These are phyloP conservation scores for Carassius carassius DNA, from an alignment of 2,113 vertebrate genomes.

Conservation along the genomic window DNA sequence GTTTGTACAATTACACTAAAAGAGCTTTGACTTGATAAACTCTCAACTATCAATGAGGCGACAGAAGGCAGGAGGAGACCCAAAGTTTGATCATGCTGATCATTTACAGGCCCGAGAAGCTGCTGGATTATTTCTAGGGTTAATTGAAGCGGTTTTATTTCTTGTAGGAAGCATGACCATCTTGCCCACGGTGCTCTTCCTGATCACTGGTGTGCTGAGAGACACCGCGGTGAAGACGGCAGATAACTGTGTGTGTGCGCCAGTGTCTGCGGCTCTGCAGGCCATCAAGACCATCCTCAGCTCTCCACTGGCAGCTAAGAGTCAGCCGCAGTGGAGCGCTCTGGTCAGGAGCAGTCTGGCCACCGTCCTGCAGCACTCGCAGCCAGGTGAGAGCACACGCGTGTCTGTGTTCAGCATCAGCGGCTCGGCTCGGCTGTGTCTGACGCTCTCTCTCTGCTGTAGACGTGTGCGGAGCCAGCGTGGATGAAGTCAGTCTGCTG, in stretches of 20 bases:
- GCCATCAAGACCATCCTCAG: constrained; percentile 93
- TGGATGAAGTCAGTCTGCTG: constrained; percentile 93
- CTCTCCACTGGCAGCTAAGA: constrained; percentile 80
- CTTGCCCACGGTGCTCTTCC: constrained; percentile 92
- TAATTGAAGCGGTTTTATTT: neutral
- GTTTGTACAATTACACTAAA: too few relatives aligned
- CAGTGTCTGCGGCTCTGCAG: constrained; percentile 91
- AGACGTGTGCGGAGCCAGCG: constrained; percentile 82
- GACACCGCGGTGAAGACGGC: constrained; percentile 88
- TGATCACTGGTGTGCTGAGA: constrained; percentile 91
- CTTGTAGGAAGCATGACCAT: constrained; percentile 90
- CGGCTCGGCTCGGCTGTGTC: too few relatives aligned
- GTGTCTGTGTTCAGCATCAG: too few relatives aligned
- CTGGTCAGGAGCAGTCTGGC: constrained; percentile 95
- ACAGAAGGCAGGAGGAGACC: too few relatives aligned
- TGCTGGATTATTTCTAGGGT: neutral
- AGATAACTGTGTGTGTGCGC: constrained; percentile 83
- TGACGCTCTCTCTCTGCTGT: constrained; percentile 41
- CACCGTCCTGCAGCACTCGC: constrained; percentile 89
- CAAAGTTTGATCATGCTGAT: too few relatives aligned
- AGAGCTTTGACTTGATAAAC: too few relatives aligned
- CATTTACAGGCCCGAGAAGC: too few relatives aligned
- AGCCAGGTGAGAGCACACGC: constrained; percentile 79
- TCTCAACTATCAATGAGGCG: too few relatives aligned
- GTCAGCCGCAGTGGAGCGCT: constrained; percentile 88